These are phyloP conservation scores for Acleris sparsana DNA, from an alignment of 2,888 invertebrate genomes.

Conservation along the genomic window DNA sequence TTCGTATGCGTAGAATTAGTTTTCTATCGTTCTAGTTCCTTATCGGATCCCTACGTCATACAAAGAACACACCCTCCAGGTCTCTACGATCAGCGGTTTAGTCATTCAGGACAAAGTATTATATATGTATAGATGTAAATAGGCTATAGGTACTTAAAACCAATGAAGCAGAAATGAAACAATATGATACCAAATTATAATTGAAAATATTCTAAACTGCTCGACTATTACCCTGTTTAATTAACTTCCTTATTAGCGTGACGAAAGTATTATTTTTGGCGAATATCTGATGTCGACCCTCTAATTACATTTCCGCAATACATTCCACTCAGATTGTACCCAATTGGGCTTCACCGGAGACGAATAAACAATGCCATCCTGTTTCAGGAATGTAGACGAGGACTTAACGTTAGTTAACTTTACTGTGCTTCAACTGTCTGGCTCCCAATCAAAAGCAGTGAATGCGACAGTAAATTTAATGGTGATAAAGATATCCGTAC, in stretches of 20 bases:
- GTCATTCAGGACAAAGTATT: too few relatives aligned
- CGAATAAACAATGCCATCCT: slow-evolving; percentile 56
- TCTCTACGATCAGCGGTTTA: too few relatives aligned
- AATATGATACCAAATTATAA: too few relatives aligned
- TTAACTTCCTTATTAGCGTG: not conserved
- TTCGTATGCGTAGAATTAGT: too few relatives aligned
- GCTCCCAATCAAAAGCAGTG: slow-evolving; percentile 30
- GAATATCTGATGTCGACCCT: slow-evolving; percentile 8
- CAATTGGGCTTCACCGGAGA: slow-evolving; percentile 53
- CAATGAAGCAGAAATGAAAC: too few relatives aligned
- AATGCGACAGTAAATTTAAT: not conserved
- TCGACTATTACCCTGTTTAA: too few relatives aligned
- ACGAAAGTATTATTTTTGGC: not conserved
- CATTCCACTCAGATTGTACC: slow-evolving; percentile 45
- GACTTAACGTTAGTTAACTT: slow-evolving; percentile 15
- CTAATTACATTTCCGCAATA: slow-evolving; percentile 39
- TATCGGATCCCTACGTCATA: too few relatives aligned
- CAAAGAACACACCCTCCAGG: too few relatives aligned
- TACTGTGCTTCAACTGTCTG: slow-evolving; percentile 41
- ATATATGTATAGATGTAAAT: too few relatives aligned
- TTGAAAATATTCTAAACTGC: too few relatives aligned
- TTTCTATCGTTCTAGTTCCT: too few relatives aligned
- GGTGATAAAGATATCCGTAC: not conserved
- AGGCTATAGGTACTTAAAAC: too few relatives aligned
- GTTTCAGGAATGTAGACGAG: slow-evolving; percentile 50